Conservation (phyloP, 2,888 invertebrate species). For the Tinea pellionella region DNA sequence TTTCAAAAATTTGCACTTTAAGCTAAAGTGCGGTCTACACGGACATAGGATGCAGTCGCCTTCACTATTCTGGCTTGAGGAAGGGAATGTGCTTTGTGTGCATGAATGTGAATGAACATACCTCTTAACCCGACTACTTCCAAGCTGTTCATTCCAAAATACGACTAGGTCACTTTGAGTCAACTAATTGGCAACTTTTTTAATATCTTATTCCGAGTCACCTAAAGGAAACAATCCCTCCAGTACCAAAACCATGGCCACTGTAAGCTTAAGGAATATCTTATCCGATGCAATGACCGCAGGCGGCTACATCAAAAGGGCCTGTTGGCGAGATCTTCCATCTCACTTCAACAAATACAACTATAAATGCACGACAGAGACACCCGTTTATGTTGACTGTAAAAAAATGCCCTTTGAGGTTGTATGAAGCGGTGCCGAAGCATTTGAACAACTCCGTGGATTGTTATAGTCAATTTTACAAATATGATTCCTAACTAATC, state of each 20-base stretch:
- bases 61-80: too few relatives aligned
- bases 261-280: conserved; percentile 30
- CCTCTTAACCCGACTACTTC: too few relatives aligned
- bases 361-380: conserved; percentile 23
- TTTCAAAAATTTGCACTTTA: too few relatives aligned
- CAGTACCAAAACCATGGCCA: background rate
- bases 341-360: conserved; percentile 27
- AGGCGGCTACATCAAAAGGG: conserved; percentile 56
- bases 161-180: too few relatives aligned
- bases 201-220: too few relatives aligned
- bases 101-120: too few relatives aligned
- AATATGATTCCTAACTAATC: conserved; percentile 2
- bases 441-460: background rate
- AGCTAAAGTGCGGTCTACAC: too few relatives aligned
- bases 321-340: conserved; percentile 35
- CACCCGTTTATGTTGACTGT: conserved; percentile 29
- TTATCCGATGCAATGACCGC: conserved; percentile 54
- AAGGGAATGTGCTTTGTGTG: too few relatives aligned
- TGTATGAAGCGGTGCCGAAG: conserved; percentile 30
- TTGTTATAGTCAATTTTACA: conserved; percentile 3
- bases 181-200: too few relatives aligned
- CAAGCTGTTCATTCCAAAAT: too few relatives aligned
- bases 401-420: conserved; percentile 42
- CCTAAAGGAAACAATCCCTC: too few relatives aligned
- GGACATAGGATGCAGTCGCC: too few relatives aligned